Percentiles rank a stretch among this genome's conserved stretches.
phyloP scores from a whole-genome alignment of 1,140 invertebrate species.

The Muscidifurax raptorellus region DNA sequence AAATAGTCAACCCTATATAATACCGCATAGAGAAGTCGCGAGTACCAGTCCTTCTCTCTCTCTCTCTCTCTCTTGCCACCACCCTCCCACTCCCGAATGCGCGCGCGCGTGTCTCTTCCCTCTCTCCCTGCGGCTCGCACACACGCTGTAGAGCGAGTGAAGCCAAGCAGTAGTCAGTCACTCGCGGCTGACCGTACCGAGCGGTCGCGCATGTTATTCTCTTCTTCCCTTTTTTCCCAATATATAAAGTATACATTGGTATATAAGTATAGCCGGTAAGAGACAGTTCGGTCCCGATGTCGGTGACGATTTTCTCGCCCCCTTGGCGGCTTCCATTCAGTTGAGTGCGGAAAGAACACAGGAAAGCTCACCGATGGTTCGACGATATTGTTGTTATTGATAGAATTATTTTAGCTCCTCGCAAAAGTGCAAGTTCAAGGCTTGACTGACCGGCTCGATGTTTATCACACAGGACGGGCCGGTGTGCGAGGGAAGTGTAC shows the following conservation, averaged over 20 bases:
- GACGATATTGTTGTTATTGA: too few relatives aligned
- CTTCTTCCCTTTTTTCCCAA: neutral
- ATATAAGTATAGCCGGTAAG: too few relatives aligned
- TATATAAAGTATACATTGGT: neutral
- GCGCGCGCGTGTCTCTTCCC: neutral
- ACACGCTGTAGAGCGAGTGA: neutral
- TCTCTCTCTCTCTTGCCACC: neutral
- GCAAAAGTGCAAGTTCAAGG: neutral
- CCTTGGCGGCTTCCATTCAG: neutral
- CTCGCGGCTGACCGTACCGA: conserved; percentile 45
- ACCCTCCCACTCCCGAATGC: too few relatives aligned
- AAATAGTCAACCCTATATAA: conserved; percentile 38
- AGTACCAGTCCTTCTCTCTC: neutral
- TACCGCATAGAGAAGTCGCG: neutral
- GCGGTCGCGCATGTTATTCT: neutral
- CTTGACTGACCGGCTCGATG: neutral
- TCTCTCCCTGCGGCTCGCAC: neutral
- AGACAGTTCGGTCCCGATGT: neutral
- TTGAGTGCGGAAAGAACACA: too few relatives aligned
- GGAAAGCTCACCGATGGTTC: too few relatives aligned
- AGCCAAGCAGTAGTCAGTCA: conserved; percentile 39
- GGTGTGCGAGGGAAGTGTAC: neutral
- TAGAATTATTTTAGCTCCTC: too few relatives aligned
- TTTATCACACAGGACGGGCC: neutral
- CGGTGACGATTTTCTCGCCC: neutral